These are phyloP conservation scores for Perizoma flavofasciatum DNA, from an alignment of 2,888 invertebrate species.

Conservation along the genomic window DNA sequence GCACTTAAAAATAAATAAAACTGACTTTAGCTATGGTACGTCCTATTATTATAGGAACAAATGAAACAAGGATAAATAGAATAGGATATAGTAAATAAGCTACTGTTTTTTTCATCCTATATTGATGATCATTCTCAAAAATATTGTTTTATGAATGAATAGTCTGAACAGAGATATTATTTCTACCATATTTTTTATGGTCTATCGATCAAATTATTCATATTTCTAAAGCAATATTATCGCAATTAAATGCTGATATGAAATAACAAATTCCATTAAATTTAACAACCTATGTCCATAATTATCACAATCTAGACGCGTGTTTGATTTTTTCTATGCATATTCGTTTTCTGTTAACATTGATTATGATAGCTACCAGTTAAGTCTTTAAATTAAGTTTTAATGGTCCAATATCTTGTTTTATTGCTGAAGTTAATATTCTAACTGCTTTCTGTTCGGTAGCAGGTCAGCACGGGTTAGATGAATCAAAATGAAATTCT, in stretches of 20 bases:
- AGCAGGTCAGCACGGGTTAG: constrained; percentile 15
- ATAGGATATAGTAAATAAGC: too few relatives aligned
- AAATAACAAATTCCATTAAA: constrained; percentile 31
- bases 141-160: too few relatives aligned
- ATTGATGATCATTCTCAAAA: too few relatives aligned
- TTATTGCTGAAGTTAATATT: constrained; percentile 14
- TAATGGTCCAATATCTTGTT: constrained; percentile 27
- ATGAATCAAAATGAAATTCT: neutral
- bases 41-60: too few relatives aligned
- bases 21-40: too few relatives aligned
- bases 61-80: too few relatives aligned
- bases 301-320: constrained; percentile 29
- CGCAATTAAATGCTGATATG: constrained; percentile 23
- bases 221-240: constrained; percentile 22
- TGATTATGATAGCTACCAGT: constrained; percentile 43
- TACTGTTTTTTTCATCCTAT: too few relatives aligned
- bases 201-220: constrained; percentile 30
- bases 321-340: constrained; percentile 50
- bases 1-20: too few relatives aligned
- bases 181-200: constrained; percentile 18
- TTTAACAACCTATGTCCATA: constrained; percentile 31
- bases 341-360: constrained; percentile 38
- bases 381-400: constrained; percentile 30
- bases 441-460: constrained; percentile 16
- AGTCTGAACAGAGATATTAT: too few relatives aligned